Evolutionary conservation across 2,113 vertebrate genomes (phyloP), one percentile per base, ranked within the genome.

Genomic region (Lynx canadensis): DNA sequence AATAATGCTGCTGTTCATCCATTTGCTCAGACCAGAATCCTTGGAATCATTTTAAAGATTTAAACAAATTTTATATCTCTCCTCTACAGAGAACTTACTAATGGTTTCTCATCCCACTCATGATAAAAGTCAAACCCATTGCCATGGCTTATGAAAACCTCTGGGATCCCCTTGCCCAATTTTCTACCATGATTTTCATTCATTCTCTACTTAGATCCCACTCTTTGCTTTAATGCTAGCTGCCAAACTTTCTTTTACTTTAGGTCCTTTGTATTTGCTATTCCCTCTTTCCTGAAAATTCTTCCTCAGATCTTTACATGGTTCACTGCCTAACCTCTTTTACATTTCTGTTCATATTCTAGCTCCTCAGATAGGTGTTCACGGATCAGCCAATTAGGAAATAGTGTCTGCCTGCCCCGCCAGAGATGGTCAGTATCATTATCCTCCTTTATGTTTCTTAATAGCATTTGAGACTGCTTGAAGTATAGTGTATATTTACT

Each of bases 111-210:
- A 57, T 48, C 13, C 55, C 16, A 27, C 41, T 95, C 27, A 91
- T 19, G 11, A 63, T 85, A 88, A 91, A 95, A 91, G 55, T 50
- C 82, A 94, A 96, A 69, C 13, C 16, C 27, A n/a, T 71, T 73
- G 55, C 9, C 52, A 27, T 65, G 79, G 25, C 13, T 88, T 81
- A 65, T 57, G 66, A 95, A 95, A 41, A 5, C 4, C n/a, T 88
- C 5, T 41, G 27, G 29, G 31, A 41, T 38, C 36, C 4, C 18
- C 13, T 38, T 85, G 27, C 14, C 36, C 89, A 36, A 55, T 78
- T 92, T 87, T 91, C 21, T 85, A 50, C 25, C n/a, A 29, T 23
- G 8, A 63, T 60, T 29, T 65, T 27, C 1, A 33, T 57, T 86
- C 16, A 29, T 38, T 96, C 7, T 65, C 21, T 80, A 41, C 31